Base-by-base conservation (phyloP, 2,113 vertebrate genomes). In the Catagonus wagneri region DNA sequence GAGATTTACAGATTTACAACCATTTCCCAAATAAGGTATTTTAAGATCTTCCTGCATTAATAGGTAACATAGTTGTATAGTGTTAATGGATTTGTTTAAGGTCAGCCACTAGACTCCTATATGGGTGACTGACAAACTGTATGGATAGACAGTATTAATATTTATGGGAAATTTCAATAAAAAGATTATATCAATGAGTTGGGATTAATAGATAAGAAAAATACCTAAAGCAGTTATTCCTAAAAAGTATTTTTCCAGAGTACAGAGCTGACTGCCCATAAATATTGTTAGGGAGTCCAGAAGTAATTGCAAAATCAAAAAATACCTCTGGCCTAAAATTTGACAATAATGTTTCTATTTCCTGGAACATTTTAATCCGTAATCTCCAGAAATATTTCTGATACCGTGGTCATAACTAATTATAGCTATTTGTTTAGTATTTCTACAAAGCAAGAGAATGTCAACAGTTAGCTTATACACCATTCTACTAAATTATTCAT, bases 1-100 rank as follows among this genome's bases (percentile, higher is more conserved):
- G 66, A 90, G 63, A 81, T 65, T 94, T 97, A 9, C 23, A 81
- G 32, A 94, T 94, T 87, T 96, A 58, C 54, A 95, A 86, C 65
- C n/a, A 0, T 96, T 96, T 90, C 61, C 65, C 72, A 91, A 90
- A 74, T 91, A 84, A 90, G 85, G 39, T 95, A 61, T 50, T 96
- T 95, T 86, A 96, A 97, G 90, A 32, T 78, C 11, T 95, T 92
- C 44, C 50, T 94, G 8, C 29, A 75, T 94, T 94, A 50, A 20
- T 93, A 91, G 65, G 54, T 89, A 92, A 66, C 39, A 36, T 50
- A 74, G 69, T 88, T 93, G 16, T 93, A 22, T 87, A 80, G 10
- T 88, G 20, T 89, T 84, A 50, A 66, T 84, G 50, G 52, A 84
- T 79, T 90, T 94, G 90, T 84, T 63, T 81, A 54, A 93, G 92